These are phyloP conservation scores for Sphenopsis melanotis DNA, from an alignment of 2,797 vertebrate species.

Conservation along the genomic window DNA sequence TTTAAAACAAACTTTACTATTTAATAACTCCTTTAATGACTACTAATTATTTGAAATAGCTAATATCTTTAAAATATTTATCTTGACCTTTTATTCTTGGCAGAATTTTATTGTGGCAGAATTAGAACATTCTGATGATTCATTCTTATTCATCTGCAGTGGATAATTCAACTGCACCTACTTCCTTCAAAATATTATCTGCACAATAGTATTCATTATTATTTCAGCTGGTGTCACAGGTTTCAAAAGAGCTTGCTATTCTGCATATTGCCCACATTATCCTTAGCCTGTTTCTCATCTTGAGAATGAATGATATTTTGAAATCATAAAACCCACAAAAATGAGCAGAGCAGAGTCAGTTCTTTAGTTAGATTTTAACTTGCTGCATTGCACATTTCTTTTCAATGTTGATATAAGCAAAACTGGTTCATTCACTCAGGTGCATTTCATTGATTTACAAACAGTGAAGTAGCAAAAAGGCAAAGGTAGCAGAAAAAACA, in stretches of 20 bases:
- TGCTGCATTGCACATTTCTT: not conserved
- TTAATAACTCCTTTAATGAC: not conserved
- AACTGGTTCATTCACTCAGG: not conserved
- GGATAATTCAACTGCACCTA: conserved; percentile 7
- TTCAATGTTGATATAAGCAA: not conserved
- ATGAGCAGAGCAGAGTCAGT: not conserved
- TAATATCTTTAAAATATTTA: conserved; percentile 45
- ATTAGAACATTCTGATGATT: conserved; percentile 17
- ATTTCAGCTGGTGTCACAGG: not conserved
- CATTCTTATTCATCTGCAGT: not conserved
- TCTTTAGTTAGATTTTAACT: not conserved
- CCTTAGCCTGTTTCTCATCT: not conserved
- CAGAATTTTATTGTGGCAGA: not conserved
- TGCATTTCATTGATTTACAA: not conserved
- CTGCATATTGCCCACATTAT: not conserved
- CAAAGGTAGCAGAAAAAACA: not conserved
- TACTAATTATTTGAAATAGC: not conserved
- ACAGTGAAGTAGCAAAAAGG: not conserved
- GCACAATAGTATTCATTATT: conserved; percentile 10
- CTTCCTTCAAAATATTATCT: conserved; percentile 35
- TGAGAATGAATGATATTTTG: not conserved
- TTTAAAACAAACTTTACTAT: not conserved
- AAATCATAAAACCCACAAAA: not conserved
- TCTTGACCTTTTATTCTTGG: not conserved
- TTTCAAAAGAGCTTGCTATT: not conserved